phyloP scores from a whole-genome alignment of 2,113 vertebrate species.

The Gopherus evgoodei region DNA sequence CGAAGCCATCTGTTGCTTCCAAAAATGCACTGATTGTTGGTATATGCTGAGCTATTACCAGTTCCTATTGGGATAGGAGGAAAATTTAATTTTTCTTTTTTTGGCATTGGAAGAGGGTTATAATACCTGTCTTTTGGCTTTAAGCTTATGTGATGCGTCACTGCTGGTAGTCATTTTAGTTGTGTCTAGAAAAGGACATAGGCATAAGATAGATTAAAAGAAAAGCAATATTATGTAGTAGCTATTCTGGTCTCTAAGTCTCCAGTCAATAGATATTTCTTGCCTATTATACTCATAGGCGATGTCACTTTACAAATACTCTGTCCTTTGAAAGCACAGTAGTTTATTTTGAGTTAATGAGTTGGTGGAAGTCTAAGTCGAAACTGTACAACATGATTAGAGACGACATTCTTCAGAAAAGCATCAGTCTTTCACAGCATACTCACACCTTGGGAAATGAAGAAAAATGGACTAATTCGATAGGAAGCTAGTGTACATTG shows the following conservation, averaged over 20 bases:
- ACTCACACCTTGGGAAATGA: slow-evolving; percentile 22
- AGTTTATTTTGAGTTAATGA: slow-evolving; percentile 61
- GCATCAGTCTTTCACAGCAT: not conserved
- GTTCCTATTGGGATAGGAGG: not conserved
- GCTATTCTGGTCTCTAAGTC: slow-evolving; percentile 39
- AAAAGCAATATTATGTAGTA: slow-evolving; percentile 23
- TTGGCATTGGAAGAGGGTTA: not conserved
- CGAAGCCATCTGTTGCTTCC: slow-evolving; percentile 29
- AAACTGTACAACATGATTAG: slow-evolving; percentile 21
- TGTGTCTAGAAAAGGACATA: not conserved
- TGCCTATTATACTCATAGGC: slow-evolving; percentile 23
- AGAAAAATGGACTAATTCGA: not conserved
- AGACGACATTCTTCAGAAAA: slow-evolving; percentile 33
- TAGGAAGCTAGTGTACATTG: not conserved
- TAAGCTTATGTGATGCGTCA: not conserved
- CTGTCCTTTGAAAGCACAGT: slow-evolving; percentile 26
- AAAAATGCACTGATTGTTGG: slow-evolving; percentile 15
- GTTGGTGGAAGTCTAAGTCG: slow-evolving; percentile 24
- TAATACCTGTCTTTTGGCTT: not conserved
- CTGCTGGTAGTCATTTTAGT: not conserved
- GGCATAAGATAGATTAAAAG: not conserved
- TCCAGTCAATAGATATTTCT: slow-evolving; percentile 34
- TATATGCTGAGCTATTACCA: not conserved
- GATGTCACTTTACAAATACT: slow-evolving; percentile 42
- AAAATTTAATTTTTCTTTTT: not conserved